phyloP scores from a whole-genome alignment of 2,888 invertebrate genomes.

The Lasioglossum figueresi region DNA sequence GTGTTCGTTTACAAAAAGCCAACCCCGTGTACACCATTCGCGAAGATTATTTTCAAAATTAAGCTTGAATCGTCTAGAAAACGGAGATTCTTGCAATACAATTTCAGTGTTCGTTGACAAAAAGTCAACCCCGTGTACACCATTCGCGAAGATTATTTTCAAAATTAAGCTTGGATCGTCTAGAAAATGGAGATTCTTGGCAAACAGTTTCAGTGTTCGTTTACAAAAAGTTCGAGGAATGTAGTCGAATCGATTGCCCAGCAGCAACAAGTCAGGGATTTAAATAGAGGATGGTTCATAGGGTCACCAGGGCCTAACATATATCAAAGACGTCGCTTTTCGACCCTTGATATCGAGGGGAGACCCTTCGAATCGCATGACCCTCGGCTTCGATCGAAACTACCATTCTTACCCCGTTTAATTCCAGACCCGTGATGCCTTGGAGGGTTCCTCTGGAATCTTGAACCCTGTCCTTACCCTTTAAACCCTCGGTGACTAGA shows the following conservation, averaged over 20 bases:
- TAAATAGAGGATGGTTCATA: slow-evolving; percentile 10
- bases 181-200: no score
- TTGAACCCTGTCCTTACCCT: slow-evolving; percentile 41
- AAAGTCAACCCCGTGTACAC: no score
- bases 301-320: slow-evolving; percentile 17
- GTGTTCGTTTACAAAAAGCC: no score
- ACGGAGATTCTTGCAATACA: no score
- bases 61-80: no score
- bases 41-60: no score
- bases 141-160: neutral
- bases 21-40: no score
- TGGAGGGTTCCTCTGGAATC: slow-evolving; percentile 41
- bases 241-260: neutral
- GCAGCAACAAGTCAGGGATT: slow-evolving; percentile 40
- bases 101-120: no score
- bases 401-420: slow-evolving; percentile 40
- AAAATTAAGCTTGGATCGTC: no score
- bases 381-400: slow-evolving; percentile 31
- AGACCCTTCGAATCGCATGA: slow-evolving; percentile 23
- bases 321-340: slow-evolving; percentile 41
- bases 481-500: slow-evolving; percentile 27
- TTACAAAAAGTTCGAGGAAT: neutral
- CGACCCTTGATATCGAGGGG: slow-evolving; percentile 34
- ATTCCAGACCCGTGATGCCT: slow-evolving; percentile 31
- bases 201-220: no score